Evolutionary conservation across 2,888 invertebrate species (phyloP).

Genomic region (Cinara cedri): DNA sequence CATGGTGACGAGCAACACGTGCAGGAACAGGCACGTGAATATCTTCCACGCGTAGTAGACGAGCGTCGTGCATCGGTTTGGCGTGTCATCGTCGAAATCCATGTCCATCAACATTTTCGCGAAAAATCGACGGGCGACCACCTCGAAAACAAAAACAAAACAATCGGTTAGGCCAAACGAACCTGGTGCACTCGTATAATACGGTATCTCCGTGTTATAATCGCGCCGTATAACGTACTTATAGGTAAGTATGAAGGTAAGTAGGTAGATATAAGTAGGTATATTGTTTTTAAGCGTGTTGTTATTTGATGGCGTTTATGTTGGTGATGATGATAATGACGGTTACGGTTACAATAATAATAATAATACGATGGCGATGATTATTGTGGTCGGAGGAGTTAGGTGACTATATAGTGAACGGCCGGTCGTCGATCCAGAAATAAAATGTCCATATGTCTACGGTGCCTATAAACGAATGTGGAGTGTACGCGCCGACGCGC

Average conservation of each 20-base stretch:
- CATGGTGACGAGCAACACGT: slow-evolving; percentile 83
- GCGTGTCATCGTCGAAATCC: slow-evolving; percentile 61
- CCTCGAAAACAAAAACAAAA: neutral
- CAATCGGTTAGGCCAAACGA: too few species aligned
- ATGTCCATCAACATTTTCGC: slow-evolving; percentile 57
- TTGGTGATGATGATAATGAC: neutral
- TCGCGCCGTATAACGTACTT: too few species aligned
- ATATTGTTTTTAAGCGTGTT: neutral
- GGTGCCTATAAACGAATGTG: slow-evolving; percentile 5
- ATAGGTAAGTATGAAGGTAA: too few species aligned
- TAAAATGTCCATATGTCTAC: slow-evolving; percentile 37
- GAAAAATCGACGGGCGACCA: neutral
- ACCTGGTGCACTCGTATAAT: too few species aligned
- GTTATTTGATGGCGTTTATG: too few species aligned
- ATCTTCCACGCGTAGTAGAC: slow-evolving; percentile 79
- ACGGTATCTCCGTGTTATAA: too few species aligned
- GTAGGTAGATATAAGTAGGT: too few species aligned
- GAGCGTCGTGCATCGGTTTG: slow-evolving; percentile 67
- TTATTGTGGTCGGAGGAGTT: neutral
- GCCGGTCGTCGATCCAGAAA: slow-evolving; percentile 43
- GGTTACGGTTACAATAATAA: neutral
- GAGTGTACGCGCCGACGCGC: neutral
- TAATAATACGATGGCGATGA: neutral
- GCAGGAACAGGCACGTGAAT: slow-evolving; percentile 84
- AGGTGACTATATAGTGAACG: neutral